Evolutionary conservation across 2,888 invertebrate species (phyloP), one percentile per base, ranked within the genome.

Genomic region (Drosophila parthenogenetica): DNA sequence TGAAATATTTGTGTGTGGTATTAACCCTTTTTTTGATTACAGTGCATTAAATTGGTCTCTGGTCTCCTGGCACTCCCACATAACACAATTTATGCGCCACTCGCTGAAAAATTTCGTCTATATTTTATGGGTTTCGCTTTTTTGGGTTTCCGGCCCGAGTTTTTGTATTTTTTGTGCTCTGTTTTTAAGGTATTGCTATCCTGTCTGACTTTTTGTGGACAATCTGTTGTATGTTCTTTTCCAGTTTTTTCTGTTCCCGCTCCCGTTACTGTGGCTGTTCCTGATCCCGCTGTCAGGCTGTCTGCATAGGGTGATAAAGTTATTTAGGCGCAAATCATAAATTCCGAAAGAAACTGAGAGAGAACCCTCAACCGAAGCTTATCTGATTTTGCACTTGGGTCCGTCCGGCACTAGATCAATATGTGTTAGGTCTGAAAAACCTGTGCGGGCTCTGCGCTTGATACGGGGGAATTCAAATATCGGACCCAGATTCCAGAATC

Each of bases 321-420:
- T 90, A 90, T 90, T 90, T 79, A 83, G 84, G 83, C 87, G 90
- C 89, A 88, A 90, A 89, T 89, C 89, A 90, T 90, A 90, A 90
- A 90, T 90, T 90, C 86, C 81, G 68, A 54, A 69, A 77, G 58
- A 46, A 55, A 57, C 35, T 11, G 35, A 35, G 35, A 64, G 46
- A 76, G 51, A 74, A 64, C 67, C 77, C 72, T 19, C 53, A 58
- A 58, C 46, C 74, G 70, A 63, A 85, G 79, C 79, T 79, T 89
- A 89, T 89, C 89, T 82, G 79, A 85, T 87, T 90, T 87, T 87
- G 87, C 87, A 87, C 84, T 86, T 81, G 79, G 65, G 71, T 49
- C 73, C 67, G 71, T 49, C 73, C 67, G 82, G 69, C 86, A 85
- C 86, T 84, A 83, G 83, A 83, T 83, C 83, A 83, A 83, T 83